Conservation (phyloP, 2,888 invertebrate genomes). For the Eulithis testata region DNA sequence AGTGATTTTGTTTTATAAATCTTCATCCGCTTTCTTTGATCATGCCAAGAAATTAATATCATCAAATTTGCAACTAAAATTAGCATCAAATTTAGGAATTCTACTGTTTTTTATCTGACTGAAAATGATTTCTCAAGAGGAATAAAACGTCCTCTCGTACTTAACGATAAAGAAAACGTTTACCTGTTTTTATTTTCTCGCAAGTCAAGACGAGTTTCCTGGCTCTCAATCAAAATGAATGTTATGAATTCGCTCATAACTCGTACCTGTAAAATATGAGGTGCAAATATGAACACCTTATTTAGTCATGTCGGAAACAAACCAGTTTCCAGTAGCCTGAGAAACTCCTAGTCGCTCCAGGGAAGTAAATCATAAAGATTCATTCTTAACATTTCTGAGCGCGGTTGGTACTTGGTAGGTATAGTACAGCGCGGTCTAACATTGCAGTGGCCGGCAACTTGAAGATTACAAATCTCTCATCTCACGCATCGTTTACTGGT, state of each 20-base stretch:
- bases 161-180: conserved; percentile 33
- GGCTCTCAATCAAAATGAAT: conserved; percentile 62
- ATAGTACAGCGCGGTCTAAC: conserved; percentile 47
- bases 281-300: conserved; percentile 76
- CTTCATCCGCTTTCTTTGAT: conserved; percentile 26
- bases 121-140: conserved; percentile 29
- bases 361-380: conserved; percentile 76
- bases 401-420: conserved; percentile 44
- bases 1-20: conserved; percentile 22
- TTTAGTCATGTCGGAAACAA: conserved; percentile 74
- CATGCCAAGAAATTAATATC: conserved; percentile 28
- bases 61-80: conserved; percentile 15
- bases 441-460: conserved; percentile 52
- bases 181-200: conserved; percentile 32
- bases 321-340: conserved; percentile 77
- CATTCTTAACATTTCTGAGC: conserved; percentile 68
- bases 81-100: conserved; percentile 23
- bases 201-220: conserved; percentile 39
- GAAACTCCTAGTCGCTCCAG: conserved; percentile 69
- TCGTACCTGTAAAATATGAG: conserved; percentile 62
- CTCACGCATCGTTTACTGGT: conserved; percentile 51
- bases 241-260: conserved; percentile 52
- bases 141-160: conserved; percentile 26
- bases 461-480: conserved; percentile 56
- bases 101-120: background rate